Conservation (phyloP, 1,140 invertebrate genomes). For the Drosophila funebris region DNA sequence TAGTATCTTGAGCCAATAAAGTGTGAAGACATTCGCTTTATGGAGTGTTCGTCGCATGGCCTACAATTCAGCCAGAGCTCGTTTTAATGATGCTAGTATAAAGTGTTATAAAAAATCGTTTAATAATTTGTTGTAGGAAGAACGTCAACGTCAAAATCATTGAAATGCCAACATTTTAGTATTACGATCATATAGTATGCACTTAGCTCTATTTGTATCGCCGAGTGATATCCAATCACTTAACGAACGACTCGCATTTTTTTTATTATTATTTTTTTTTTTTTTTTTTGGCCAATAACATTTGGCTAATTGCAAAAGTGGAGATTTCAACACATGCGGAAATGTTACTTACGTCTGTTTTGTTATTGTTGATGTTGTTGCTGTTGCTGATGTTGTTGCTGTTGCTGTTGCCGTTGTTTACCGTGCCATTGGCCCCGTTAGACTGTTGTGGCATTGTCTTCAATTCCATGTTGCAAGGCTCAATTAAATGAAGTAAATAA, state of each 20-base stretch:
- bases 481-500: constrained; percentile 6
- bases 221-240: constrained; percentile 12
- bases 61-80: neutral
- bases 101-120: constrained; percentile 1
- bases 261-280: no score
- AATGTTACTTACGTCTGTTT: constrained; percentile 36
- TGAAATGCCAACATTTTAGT: constrained; percentile 1
- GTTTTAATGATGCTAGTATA: constrained; percentile 14
- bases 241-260: neutral
- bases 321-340: constrained; percentile 5
- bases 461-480: constrained; percentile 44
- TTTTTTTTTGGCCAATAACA: no score
- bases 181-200: neutral
- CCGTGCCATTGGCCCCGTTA: constrained; percentile 27
- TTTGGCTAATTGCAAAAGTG: neutral
- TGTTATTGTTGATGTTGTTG: neutral
- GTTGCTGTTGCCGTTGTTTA: constrained; percentile 1
- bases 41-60: neutral
- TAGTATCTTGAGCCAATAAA: neutral
- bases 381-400: neutral
- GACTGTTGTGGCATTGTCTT: constrained; percentile 33
- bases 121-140: no score
- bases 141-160: neutral
- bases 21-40: constrained; percentile 2
- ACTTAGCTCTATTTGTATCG: neutral